Base-by-base conservation (phyloP, 2,888 invertebrate genomes). In the Phlogophora meticulosa region DNA sequence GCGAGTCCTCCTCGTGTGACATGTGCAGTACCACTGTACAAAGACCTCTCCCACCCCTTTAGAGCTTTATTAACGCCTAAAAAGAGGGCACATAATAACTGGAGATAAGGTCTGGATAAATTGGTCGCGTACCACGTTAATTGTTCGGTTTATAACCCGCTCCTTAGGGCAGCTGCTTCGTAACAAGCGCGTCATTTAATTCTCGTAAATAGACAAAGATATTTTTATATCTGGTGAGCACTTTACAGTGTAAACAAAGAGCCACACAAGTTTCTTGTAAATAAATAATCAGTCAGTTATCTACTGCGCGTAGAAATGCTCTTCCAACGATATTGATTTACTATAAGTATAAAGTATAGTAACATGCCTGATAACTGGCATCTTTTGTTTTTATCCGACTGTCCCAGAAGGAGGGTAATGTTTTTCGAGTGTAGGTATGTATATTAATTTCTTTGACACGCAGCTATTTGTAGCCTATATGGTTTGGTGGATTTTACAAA, bases 141-240 rank as follows among this genome's bases (percentile, higher is more conserved):
- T 94, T 94, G 94, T 93, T 92, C 91, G 89, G 90, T 93, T 93
- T 93, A 94, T 93, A 94, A 90, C 93, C 90, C 90, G 91, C 92
- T 93, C 88, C 90, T 92, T 89, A 89, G 89, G 92, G 94, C 94
- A 94, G 94, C 94, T 94, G 95, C 89, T 91, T 92, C 90, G 87
- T 93, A 93, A 92, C 93, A 93, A 90, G 88, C 91, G 87, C 89
- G 88, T 92, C 91, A 91, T 94, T 94, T 94, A 93, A 94, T 92
- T 93, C 93, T 93, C 89, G 91, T 94, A 93, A 94, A 94, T 94
- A 95, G 93, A 93, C 92, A 92, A 91, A 93, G 93, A 94, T 95
- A 95, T 95, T 94, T 95, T 93, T 94, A 94, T 94, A 93, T 93
- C 92, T 91, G 89, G 87, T 90, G 88, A 89, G 91, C 88, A 92